Evolutionary conservation across 2,797 vertebrate genomes (phyloP), one percentile per base, ranked within the genome.

Genomic region (Chrysolophus pictus): DNA sequence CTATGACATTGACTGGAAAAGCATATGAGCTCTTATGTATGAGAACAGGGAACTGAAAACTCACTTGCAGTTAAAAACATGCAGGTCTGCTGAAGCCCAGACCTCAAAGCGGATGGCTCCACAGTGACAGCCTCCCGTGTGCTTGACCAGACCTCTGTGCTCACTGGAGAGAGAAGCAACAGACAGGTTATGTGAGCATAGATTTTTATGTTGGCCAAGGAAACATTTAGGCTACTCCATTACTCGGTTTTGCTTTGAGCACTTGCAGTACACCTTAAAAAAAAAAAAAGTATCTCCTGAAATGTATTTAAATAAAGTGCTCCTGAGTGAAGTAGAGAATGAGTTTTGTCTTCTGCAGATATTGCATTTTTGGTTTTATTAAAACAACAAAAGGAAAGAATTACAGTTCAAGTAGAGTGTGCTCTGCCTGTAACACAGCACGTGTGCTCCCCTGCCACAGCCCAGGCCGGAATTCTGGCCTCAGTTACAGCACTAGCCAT

Each of bases 41-140:
- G 31, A 80, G 53, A 89, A 73, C 1, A 72, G 41, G 21, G 33
- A 94, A 78, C 14, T 87, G 56, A 77, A 79, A 29, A 97, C 98
- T 94, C 98, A 99, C 99, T 99, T 99, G 99, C 99, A 99, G 29
- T 99, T 97, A 89, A 99, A 99, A 91, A 99, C 98, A 55, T 98
- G 98, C 78, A 99, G 97, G 94, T 99, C 97, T 69, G 98, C 97
- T 5, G 98, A 97, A 70, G 97, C 98, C 98, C 98, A 98, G 67
- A 99, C 98, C 97, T 99, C 98, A 85, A 99, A 99, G 75, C 98
- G 98, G 51, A 99, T 95, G 0, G 98, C 98, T 22, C 99, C 99
- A 17, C 99, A 99, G 96, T 99, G 99, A 90, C 99, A 99, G 77
- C 99, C 98, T 11, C 99, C 99, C 0, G 97, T 98, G 94, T 99